Conservation (phyloP, 1,140 invertebrate genomes). For the Sarcophaga peregrina region DNA sequence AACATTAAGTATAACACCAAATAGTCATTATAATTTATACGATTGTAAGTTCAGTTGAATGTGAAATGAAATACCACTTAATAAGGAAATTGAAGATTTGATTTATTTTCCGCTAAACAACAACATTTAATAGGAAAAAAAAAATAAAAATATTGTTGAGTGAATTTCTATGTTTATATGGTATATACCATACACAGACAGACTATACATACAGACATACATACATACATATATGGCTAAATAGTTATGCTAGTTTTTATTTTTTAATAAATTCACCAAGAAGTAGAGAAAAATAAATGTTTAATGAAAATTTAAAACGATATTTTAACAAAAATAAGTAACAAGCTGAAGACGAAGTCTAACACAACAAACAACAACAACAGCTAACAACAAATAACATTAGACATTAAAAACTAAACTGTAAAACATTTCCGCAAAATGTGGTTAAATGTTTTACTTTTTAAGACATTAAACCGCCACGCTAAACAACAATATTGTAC, state of each 20-base stretch:
- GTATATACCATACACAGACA: not conserved
- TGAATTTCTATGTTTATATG: no score
- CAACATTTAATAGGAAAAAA: not conserved
- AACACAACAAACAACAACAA: not conserved
- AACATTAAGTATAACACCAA: not conserved
- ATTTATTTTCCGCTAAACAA: slow-evolving; percentile 31
- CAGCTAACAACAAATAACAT: not conserved
- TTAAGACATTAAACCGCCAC: slow-evolving; percentile 17
- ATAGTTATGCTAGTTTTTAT: not conserved
- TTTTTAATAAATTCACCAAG: not conserved
- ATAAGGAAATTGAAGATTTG: slow-evolving; percentile 32
- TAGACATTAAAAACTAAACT: slow-evolving; percentile 1
- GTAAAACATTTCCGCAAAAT: slow-evolving; percentile 40
- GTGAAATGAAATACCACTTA: slow-evolving; percentile 1
- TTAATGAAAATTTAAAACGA: slow-evolving; percentile 20
- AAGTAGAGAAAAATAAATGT: not conserved
- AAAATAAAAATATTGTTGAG: no score
- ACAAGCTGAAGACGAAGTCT: not conserved
- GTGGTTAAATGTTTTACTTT: slow-evolving; percentile 34
- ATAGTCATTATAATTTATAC: not conserved
- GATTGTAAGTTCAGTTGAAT: slow-evolving; percentile 14
- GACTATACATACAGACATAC: not conserved
- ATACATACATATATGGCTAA: not conserved
- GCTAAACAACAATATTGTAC: not conserved
- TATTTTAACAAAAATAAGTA: not conserved